Evolutionary conservation across 2,888 invertebrate species (phyloP), one percentile per base, ranked within the genome.

Genomic region (Leptopilina syphax): DNA sequence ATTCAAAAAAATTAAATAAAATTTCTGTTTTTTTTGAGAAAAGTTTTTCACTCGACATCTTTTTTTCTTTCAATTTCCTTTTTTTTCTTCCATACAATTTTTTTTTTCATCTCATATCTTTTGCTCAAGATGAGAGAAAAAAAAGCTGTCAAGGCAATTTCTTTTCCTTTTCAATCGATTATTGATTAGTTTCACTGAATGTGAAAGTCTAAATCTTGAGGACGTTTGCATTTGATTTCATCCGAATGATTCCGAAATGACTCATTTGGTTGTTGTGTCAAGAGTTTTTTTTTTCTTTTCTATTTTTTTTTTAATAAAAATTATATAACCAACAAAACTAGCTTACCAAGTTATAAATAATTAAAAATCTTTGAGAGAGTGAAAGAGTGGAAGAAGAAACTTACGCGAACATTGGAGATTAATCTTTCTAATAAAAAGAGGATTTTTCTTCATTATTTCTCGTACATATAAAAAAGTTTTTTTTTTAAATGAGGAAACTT

Each of bases 221-320:
- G 57, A 57, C 73, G 34, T 41, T 73, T 73, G 54, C n/a, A 73
- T 57, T 73, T 57, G 73, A 73, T 73, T 57, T 73, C 73, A 73
- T 54, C 34, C 34, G 41, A 73, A 54, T 34, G n/a, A 57, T 9
- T 57, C 54, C 54, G n/a, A 41, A 73, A 73, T 73, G 57, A 73
- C 34, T 60, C 57, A 73, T n/a, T 73, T 18, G 34, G 34, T 73
- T 27, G 57, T 70, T 70, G 70, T 54, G 54, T 73, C 18, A 34
- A n/a, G 27, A 24, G 54, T 24, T 7, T 50, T 54, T 54, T 54
- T 60, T 73, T 12, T 7, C 3, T 2, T 34, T 34, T 34, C 3
- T 3, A 2, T 2, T 34, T 34, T 34, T 34, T 50, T 50, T 50
- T 50, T 9, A 50, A 50, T 50, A 50, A 50, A 50, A 50, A 57